These are phyloP conservation scores for Catharus minimus DNA, from an alignment of 2,113 vertebrate species.

Conservation along the genomic window DNA sequence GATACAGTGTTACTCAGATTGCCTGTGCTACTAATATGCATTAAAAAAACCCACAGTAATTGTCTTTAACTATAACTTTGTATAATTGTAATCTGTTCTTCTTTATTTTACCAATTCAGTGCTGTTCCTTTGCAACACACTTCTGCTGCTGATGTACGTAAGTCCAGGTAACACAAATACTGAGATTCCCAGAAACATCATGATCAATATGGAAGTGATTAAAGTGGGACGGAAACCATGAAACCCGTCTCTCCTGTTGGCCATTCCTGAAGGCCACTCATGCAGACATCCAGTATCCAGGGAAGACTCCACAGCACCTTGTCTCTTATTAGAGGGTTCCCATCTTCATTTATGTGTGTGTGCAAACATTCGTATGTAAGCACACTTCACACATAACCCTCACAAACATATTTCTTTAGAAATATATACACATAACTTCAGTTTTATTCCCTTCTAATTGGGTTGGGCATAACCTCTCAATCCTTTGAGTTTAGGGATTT, in stretches of 20 bases:
- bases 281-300: background rate
- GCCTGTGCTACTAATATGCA: background rate
- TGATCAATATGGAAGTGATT: background rate
- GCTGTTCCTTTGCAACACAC: background rate
- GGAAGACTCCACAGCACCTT: background rate
- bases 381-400: background rate
- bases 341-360: background rate
- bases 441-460: background rate
- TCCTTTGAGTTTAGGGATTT: background rate
- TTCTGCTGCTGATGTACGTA: background rate
- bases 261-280: background rate
- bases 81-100: background rate
- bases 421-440: background rate
- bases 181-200: background rate
- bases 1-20: background rate
- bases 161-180: background rate
- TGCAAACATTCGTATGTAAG: fast-evolving
- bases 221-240: background rate
- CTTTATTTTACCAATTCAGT: background rate
- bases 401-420: background rate
- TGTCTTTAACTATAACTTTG: background rate
- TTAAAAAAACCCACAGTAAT: background rate
- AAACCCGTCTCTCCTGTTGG: background rate
- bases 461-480: background rate
- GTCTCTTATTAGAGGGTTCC: background rate